phyloP scores from a whole-genome alignment of 2,888 invertebrate species.

The Neria commutata region DNA sequence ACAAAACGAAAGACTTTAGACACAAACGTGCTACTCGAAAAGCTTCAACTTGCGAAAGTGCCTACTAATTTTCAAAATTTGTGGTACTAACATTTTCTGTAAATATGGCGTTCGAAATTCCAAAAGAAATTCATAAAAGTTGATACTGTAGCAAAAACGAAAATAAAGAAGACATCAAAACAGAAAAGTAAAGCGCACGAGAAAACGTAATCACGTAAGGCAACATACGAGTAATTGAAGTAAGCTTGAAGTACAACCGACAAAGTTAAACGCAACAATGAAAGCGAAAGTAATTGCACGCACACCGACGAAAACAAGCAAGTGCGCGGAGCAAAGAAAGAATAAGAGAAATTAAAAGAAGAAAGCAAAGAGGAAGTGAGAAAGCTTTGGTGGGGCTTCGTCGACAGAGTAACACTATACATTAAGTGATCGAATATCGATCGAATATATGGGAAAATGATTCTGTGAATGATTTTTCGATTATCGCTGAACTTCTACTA shows the following conservation, averaged over 20 bases:
- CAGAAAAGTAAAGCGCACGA: neutral
- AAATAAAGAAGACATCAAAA: neutral
- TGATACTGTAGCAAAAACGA: neutral
- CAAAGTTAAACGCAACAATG: neutral
- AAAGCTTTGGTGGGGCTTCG: neutral
- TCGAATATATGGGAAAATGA: too few relatives aligned
- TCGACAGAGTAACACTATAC: too few relatives aligned
- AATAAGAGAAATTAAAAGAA: neutral
- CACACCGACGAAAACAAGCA: neutral
- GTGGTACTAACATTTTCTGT: neutral
- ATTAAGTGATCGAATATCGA: too few relatives aligned
- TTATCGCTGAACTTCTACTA: too few relatives aligned
- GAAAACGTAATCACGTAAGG: neutral
- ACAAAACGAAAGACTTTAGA: slow-evolving; percentile 20
- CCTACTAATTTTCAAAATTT: neutral
- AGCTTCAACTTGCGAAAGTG: too few relatives aligned
- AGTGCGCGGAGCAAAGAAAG: neutral
- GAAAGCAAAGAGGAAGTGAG: neutral
- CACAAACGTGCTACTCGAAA: slow-evolving; percentile 14
- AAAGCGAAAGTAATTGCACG: neutral
- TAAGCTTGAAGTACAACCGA: neutral
- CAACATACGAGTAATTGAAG: neutral
- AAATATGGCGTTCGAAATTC: neutral
- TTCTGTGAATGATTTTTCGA: too few relatives aligned
- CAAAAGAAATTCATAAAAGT: neutral